Conservation (phyloP, 2,113 vertebrate species). For the Carettochelys insculpta region DNA sequence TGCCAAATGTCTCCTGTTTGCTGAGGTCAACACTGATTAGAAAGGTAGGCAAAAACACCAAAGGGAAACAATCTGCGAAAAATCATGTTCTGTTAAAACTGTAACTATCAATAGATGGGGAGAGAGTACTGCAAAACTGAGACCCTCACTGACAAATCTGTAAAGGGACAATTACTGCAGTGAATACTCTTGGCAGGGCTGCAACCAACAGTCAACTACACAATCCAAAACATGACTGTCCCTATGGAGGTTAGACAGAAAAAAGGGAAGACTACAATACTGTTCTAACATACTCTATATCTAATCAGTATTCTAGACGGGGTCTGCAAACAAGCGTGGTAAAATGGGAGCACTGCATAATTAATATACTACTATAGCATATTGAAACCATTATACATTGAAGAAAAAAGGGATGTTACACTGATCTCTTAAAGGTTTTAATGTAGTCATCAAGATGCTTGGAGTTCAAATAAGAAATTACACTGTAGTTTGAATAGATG, state of each 20-base stretch:
- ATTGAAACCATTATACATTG: slow-evolving; percentile 37
- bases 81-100: neutral
- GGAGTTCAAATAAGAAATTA: slow-evolving; percentile 3
- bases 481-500: neutral
- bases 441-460: slow-evolving; percentile 16
- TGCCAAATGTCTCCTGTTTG: neutral
- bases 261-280: neutral
- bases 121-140: neutral
- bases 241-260: neutral
- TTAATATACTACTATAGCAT: slow-evolving; percentile 21
- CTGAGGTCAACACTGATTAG: neutral
- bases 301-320: slow-evolving; percentile 25
- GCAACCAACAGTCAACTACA: neutral
- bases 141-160: neutral
- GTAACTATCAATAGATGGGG: neutral
- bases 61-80: neutral
- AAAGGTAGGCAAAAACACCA: neutral
- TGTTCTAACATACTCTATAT: neutral
- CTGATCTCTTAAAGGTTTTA: neutral
- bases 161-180: neutral
- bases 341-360: slow-evolving; percentile 49
- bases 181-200: neutral
- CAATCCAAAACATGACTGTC: neutral
- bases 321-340: slow-evolving; percentile 42
- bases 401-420: slow-evolving; percentile 4